A percentile compares a stretch with the other conserved stretches of the same genome.
Conservation (phyloP, 2,888 invertebrate genomes). For the Xylota segnis region DNA sequence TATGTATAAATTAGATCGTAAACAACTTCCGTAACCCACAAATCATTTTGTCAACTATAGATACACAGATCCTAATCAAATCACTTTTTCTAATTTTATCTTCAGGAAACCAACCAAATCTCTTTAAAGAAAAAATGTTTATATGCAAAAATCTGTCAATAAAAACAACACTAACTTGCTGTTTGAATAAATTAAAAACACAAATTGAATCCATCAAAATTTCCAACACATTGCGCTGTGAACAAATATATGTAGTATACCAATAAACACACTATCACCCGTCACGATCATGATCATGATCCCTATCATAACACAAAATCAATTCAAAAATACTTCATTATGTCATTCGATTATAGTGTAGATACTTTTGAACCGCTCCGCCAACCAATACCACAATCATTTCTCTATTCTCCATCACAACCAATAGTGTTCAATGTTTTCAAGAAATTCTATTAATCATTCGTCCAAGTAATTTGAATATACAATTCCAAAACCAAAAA, state of each 20-base stretch:
- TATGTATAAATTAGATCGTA: no score
- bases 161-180: constrained; percentile 6
- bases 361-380: constrained; percentile 7
- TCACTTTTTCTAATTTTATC: not conserved
- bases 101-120: not conserved
- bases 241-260: not conserved
- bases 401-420: not conserved
- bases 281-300: constrained; percentile 11
- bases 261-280: not conserved
- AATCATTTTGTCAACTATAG: not conserved
- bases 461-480: constrained; percentile 46
- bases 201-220: constrained; percentile 20
- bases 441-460: constrained; percentile 55
- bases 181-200: constrained; percentile 13
- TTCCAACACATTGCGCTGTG: not conserved
- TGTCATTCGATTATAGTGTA: constrained; percentile 29
- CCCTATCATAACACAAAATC: constrained; percentile 29
- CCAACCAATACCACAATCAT: not conserved
- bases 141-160: constrained; percentile 2
- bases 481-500: constrained; percentile 39
- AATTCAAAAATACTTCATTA: constrained; percentile 45
- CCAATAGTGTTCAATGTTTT: constrained; percentile 9
- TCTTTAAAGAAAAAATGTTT: not conserved
- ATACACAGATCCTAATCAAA: not conserved
- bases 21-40: no score